Conservation (phyloP, 1,140 invertebrate genomes). For the Bombus sylvicola region DNA sequence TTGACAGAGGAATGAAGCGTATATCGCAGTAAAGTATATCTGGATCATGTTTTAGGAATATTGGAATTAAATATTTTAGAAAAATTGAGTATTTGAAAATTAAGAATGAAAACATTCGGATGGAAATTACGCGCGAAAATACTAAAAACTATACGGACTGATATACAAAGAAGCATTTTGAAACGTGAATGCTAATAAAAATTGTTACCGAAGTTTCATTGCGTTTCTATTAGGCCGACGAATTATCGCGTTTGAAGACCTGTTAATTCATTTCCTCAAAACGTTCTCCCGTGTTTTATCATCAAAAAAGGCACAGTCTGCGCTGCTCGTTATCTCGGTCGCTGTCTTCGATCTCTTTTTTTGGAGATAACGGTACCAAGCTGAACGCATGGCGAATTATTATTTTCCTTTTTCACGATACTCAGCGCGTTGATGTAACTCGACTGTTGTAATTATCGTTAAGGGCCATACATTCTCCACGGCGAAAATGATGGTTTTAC, state of each 20-base stretch:
- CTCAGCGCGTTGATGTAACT: neutral
- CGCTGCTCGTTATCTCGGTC: slow-evolving; percentile 13
- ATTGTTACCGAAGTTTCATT: neutral
- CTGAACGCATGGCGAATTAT: neutral
- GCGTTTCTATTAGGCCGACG: no score
- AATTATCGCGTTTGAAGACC: neutral
- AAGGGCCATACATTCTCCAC: slow-evolving; percentile 11
- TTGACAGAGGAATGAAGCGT: no score
- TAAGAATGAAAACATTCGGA: no score
- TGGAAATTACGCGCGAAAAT: no score
- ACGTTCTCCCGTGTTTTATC: neutral
- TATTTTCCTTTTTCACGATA: slow-evolving; percentile 10
- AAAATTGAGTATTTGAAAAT: no score
- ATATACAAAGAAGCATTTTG: no score
- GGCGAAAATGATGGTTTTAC: neutral
- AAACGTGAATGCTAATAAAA: no score
- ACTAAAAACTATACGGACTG: no score
- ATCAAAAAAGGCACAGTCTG: slow-evolving; percentile 30
- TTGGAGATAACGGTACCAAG: slow-evolving; percentile 15
- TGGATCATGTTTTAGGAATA: no score
- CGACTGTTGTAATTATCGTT: slow-evolving; percentile 40
- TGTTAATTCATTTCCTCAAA: slow-evolving; percentile 22
- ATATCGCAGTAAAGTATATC: no score
- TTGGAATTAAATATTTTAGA: no score
- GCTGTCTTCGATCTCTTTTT: neutral